These are phyloP conservation scores for Oostethus manadensis DNA, from an alignment of 2,113 vertebrate species.

Conservation along the genomic window DNA sequence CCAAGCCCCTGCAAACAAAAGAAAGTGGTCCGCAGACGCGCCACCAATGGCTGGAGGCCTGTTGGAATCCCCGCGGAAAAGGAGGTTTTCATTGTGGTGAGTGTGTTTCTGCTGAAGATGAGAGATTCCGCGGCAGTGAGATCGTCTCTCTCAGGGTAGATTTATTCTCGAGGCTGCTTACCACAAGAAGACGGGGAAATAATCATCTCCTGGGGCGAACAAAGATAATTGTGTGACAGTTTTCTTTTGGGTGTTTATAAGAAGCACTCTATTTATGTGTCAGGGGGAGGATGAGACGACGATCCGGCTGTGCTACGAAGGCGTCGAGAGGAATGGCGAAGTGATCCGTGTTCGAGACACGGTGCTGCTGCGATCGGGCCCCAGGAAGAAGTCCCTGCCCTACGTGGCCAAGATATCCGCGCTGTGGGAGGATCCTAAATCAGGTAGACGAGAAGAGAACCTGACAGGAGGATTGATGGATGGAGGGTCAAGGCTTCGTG, in stretches of 20 bases:
- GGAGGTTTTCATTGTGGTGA: conserved; percentile 90
- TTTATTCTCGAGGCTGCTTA: neutral
- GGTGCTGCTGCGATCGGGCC: conserved; percentile 91
- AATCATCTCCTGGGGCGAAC: conserved; percentile 3
- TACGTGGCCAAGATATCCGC: conserved; percentile 97
- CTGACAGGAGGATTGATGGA: neutral
- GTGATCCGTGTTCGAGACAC: conserved; percentile 90
- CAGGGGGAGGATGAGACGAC: conserved; percentile 91
- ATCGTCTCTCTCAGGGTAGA: conserved; percentile 4
- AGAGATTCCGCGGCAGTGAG: neutral
- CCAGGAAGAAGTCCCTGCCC: conserved; percentile 93
- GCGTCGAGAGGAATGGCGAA: conserved; percentile 91
- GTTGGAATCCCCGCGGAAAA: conserved; percentile 84
- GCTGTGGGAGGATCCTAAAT: conserved; percentile 95
- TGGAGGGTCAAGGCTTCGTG: conserved; percentile 4
- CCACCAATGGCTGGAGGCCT: conserved; percentile 93
- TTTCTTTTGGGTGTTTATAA: conserved; percentile 36
- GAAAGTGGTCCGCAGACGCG: conserved; percentile 75
- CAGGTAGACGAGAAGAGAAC: conserved; percentile 70
- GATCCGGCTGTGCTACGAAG: conserved; percentile 91
- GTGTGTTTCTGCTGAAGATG: conserved; percentile 37
- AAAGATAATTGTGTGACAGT: conserved; percentile 36
- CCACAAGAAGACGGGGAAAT: neutral
- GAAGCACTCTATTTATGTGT: conserved; percentile 33
- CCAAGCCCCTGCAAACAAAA: conserved; percentile 79